Base-by-base conservation (phyloP, 2,888 invertebrate genomes). In the Synergus gifuensis region DNA sequence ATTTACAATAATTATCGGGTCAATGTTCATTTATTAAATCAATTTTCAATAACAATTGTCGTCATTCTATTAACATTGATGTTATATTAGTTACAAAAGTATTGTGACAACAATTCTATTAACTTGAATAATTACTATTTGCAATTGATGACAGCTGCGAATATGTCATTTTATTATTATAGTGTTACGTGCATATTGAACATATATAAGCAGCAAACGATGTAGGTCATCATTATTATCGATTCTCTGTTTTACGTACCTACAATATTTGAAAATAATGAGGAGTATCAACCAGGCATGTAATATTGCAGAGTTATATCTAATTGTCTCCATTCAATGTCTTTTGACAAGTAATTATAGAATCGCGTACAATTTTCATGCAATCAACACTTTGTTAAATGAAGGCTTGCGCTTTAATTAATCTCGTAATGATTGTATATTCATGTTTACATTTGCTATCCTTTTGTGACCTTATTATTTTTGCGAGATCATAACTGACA, bases 401-500 rank as follows among this genome's bases (percentile, higher is more conserved):
- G 18, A 76, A 79, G 12, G 14, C 58, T 42, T n/a, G 22, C 64
- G 44, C 18, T 36, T 36, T 63, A 46, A 28, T 18, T 77, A 44
- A 85, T 87, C 87, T 86, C 85, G 86, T 85, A 82, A 86, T 83
- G 83, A 82, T 83, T 78, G 85, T 88, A 84, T 86, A 85, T 83
- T 83, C 86, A 82, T 82, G 81, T 82, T 86, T 81, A 85, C 84
- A 81, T 84, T 85, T 85, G 80, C 81, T 83, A 83, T 83, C 81
- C 77, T 62, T 76, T 69, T 58, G 36, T 67, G 73, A n/a, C n/a
- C 54, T 58, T 58, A 18, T 11, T 36, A 36, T 7, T 36, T 58
- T 58, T 11, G 18, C n/a, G 9, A 58, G 9, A 18, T 58, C 18
- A 18, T 58, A 58, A 18, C 18, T 58, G 58, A 16, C 18, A 18